Percentiles rank a stretch among this genome's conserved stretches.
phyloP scores from a whole-genome alignment of 2,113 vertebrate genomes.

The Pangasianodon hypophthalmus region DNA sequence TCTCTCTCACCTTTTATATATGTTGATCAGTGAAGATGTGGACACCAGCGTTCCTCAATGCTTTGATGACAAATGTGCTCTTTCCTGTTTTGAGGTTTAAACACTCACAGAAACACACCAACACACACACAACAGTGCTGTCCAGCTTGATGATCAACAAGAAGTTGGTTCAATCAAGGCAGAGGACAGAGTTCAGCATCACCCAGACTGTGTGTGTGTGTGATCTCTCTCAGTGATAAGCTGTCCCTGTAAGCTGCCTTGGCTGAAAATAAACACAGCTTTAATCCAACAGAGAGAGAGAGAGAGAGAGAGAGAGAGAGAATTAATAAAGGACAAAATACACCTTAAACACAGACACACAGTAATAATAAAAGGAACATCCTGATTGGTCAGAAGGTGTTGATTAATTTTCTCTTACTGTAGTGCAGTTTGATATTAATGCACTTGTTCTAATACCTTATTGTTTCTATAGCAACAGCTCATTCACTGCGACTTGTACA shows the following conservation, averaged over 20 bases:
- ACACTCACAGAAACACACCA: neutral
- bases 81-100: neutral
- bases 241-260: constrained; percentile 33
- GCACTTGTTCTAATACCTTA: neutral
- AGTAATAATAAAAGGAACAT: neutral
- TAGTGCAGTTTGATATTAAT: neutral
- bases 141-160: neutral
- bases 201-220: neutral
- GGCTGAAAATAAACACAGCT: constrained; percentile 40
- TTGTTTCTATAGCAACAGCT: neutral
- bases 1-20: constrained; percentile 36
- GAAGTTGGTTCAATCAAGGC: neutral
- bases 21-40: neutral
- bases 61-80: neutral
- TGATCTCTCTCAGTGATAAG: neutral
- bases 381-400: neutral
- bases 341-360: neutral
- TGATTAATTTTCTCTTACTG: neutral
- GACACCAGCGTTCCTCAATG: neutral
- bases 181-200: neutral
- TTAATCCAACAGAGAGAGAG: constrained; percentile 39
- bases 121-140: neutral
- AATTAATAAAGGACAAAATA: neutral
- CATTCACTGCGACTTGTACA: neutral
- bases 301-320: constrained; percentile 28